Percentiles rank a stretch among this genome's conserved stretches.
These are phyloP conservation scores for Cotesia congregata DNA, from an alignment of 2,888 invertebrate species.

Conservation along the genomic window DNA sequence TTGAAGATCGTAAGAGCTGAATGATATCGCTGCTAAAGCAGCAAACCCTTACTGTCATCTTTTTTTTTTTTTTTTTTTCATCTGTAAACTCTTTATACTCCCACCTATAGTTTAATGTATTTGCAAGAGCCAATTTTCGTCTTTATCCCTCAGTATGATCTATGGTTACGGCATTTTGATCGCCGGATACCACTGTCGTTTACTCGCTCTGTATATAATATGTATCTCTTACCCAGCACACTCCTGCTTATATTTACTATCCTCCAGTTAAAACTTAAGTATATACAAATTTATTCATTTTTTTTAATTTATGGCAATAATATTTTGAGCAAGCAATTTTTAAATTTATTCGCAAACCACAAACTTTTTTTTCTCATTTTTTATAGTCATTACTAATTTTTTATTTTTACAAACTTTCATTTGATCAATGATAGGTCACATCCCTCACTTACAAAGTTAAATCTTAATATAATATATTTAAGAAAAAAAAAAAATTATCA, in stretches of 20 bases:
- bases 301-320: constrained; percentile 5
- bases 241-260: constrained; percentile 5
- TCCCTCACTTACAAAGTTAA: not conserved
- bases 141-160: constrained; percentile 67
- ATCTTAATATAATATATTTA: not conserved
- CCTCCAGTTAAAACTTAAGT: not conserved
- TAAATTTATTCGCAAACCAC: not conserved
- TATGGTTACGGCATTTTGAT: constrained; percentile 68
- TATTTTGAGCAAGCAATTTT: not conserved
- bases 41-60: constrained; percentile 28
- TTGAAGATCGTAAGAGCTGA: constrained; percentile 37
- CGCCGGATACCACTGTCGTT: constrained; percentile 62
- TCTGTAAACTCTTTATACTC: constrained; percentile 33
- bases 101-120: constrained; percentile 64
- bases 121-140: constrained; percentile 68
- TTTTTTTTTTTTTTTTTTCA: constrained; percentile 44
- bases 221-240: constrained; percentile 25
- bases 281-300: constrained; percentile 15
- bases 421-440: not conserved
- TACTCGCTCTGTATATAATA: constrained; percentile 50
- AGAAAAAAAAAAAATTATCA: not conserved
- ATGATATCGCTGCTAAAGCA: constrained; percentile 47
- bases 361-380: not conserved
- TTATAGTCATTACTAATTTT: not conserved
- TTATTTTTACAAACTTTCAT: not conserved